Conservation (phyloP, 2,888 invertebrate genomes). For the Patella caerulea region DNA sequence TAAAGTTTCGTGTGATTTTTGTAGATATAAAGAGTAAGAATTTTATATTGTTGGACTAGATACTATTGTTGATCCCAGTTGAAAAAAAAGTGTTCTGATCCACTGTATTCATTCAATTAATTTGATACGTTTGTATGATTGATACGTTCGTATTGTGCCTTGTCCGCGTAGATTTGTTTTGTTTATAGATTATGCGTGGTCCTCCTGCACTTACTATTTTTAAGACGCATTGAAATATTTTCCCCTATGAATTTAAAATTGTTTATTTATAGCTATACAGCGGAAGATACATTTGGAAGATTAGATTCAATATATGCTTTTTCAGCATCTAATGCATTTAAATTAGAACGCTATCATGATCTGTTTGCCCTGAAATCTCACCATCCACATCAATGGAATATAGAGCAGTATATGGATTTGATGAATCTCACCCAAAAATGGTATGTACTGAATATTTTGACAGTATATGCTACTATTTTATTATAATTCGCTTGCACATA, state of each 20-base stretch:
- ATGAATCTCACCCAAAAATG: conserved; percentile 68
- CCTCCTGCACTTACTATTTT: no score
- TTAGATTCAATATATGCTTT: conserved; percentile 67
- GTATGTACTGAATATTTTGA: conserved; percentile 46
- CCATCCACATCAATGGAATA: conserved; percentile 68
- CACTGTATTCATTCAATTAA: not conserved
- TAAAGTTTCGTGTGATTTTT: conserved; percentile 69
- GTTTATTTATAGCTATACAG: conserved; percentile 59
- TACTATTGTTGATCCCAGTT: no score
- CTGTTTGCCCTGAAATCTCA: conserved; percentile 70
- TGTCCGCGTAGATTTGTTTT: no score
- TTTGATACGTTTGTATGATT: no score
- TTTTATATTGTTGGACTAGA: no score
- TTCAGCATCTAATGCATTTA: conserved; percentile 72
- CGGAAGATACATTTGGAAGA: conserved; percentile 71
- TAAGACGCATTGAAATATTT: not conserved
- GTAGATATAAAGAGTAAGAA: conserved; percentile 59
- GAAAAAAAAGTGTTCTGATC: no score
- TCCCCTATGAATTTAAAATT: conserved; percentile 30
- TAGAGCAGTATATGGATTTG: conserved; percentile 65
- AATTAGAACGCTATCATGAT: conserved; percentile 71
- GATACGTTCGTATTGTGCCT: no score
- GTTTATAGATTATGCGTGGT: no score
- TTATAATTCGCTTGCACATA: no score
- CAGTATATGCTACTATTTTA: no score